These are phyloP conservation scores for Lamprologus tigripictilis DNA, from an alignment of 2,113 vertebrate species.

Conservation along the genomic window DNA sequence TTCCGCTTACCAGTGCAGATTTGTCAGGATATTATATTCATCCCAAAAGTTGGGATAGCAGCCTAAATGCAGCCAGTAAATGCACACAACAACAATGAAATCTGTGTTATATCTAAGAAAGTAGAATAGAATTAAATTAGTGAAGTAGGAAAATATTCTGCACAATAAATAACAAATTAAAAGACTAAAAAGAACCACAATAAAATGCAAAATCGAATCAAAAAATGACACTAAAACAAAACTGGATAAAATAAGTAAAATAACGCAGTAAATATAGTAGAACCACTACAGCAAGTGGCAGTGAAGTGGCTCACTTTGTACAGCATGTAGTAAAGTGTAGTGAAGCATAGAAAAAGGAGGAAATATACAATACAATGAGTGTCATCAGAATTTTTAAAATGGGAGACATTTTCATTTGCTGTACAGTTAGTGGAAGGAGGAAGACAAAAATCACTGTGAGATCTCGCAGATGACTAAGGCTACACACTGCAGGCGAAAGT, in stretches of 20 bases:
- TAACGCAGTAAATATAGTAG: background rate
- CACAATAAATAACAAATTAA: background rate
- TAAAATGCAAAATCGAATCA: background rate
- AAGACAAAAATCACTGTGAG: background rate
- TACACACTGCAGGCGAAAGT: background rate
- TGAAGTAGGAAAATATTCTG: background rate
- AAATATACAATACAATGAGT: background rate
- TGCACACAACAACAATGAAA: accelerated
- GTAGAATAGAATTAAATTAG: background rate
- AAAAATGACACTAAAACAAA: background rate
- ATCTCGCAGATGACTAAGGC: background rate
- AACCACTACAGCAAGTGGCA: background rate
- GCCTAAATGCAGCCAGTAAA: background rate
- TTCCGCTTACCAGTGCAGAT: background rate
- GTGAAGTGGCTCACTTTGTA: background rate
- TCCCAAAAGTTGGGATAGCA: background rate
- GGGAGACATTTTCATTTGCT: background rate
- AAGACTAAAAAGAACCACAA: background rate
- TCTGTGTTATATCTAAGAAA: background rate
- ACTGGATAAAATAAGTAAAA: background rate
- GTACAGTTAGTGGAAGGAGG: background rate
- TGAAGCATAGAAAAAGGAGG: background rate
- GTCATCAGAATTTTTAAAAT: background rate
- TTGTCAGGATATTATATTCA: background rate
- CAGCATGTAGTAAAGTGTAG: background rate